Percentiles rank a stretch among this genome's conserved stretches.
phyloP scores from a whole-genome alignment of 2,888 invertebrate species.

The Tuberolachnus salignus region DNA sequence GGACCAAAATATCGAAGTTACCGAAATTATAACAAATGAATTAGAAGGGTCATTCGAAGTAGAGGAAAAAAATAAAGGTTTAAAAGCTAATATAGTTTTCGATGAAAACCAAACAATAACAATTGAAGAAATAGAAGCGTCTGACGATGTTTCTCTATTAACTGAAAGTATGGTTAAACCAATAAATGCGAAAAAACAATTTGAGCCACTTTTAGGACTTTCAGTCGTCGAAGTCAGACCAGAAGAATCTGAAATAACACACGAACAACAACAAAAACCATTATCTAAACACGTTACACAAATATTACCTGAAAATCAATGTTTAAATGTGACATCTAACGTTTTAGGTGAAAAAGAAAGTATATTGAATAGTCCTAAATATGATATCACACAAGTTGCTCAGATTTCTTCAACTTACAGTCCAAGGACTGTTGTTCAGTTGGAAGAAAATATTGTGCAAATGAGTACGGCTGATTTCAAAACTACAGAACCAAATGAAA shows the following conservation, averaged over 20 bases:
- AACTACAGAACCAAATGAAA: slow-evolving; percentile 27
- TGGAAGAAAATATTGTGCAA: slow-evolving; percentile 64
- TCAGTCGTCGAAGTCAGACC: slow-evolving; percentile 66
- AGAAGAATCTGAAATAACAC: slow-evolving; percentile 68
- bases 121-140: slow-evolving; percentile 65
- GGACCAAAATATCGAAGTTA: slow-evolving; percentile 39
- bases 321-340: slow-evolving; percentile 64
- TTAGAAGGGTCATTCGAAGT: slow-evolving; percentile 23
- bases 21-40: slow-evolving; percentile 51
- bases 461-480: slow-evolving; percentile 62
- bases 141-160: slow-evolving; percentile 63
- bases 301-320: slow-evolving; percentile 60
- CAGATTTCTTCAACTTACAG: slow-evolving; percentile 23
- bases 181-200: slow-evolving; percentile 66
- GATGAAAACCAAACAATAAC: slow-evolving; percentile 66
- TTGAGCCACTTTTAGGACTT: slow-evolving; percentile 67
- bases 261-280: slow-evolving; percentile 59
- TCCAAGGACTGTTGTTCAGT: slow-evolving; percentile 57
- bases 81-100: slow-evolving; percentile 64
- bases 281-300: slow-evolving; percentile 60
- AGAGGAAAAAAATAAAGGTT: slow-evolving; percentile 62
- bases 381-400: slow-evolving; percentile 56
- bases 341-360: slow-evolving; percentile 64
- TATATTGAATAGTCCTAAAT: slow-evolving; percentile 59
- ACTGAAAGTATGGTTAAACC: slow-evolving; percentile 60